Evolutionary conservation across 1,140 invertebrate genomes (phyloP).

Genomic region (Drosophila littoralis): DNA sequence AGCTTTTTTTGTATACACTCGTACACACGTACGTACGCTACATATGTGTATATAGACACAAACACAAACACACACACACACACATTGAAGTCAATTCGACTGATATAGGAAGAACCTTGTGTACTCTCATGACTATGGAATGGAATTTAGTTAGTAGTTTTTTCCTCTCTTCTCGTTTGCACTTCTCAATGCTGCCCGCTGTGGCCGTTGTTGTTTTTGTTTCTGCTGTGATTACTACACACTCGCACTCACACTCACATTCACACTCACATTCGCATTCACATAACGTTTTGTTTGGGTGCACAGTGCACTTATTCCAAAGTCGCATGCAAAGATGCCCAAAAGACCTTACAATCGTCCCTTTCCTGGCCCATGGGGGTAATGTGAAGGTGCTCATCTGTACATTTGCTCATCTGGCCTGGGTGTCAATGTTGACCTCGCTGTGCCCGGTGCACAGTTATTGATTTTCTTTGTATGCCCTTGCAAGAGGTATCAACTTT

Average conservation of each 20-base stretch:
- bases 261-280: constrained; percentile 9
- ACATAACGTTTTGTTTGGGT: constrained; percentile 11
- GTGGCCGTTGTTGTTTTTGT: constrained; percentile 15
- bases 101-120: constrained; percentile 84
- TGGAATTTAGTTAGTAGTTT: constrained; percentile 79
- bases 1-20: constrained; percentile 31
- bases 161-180: constrained; percentile 41
- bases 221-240: constrained; percentile 29
- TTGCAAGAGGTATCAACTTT: background rate
- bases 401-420: constrained; percentile 36
- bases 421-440: constrained; percentile 75
- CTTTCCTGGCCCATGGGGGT: background rate
- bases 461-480: constrained; percentile 42
- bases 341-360: constrained; percentile 15
- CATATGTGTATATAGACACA: background rate
- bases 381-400: constrained; percentile 26
- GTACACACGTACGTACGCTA: constrained; percentile 29
- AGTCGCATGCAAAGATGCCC: constrained; percentile 13
- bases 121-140: constrained; percentile 78
- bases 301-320: constrained; percentile 28
- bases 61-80: constrained; percentile 4
- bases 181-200: constrained; percentile 46
- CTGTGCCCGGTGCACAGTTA: constrained; percentile 26
- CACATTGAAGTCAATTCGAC: constrained; percentile 37
- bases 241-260: constrained; percentile 29